A percentile compares a stretch with the other conserved stretches of the same genome.
Evolutionary conservation across 1,140 invertebrate species (phyloP).

Genomic region (Drosophila arizonae): DNA sequence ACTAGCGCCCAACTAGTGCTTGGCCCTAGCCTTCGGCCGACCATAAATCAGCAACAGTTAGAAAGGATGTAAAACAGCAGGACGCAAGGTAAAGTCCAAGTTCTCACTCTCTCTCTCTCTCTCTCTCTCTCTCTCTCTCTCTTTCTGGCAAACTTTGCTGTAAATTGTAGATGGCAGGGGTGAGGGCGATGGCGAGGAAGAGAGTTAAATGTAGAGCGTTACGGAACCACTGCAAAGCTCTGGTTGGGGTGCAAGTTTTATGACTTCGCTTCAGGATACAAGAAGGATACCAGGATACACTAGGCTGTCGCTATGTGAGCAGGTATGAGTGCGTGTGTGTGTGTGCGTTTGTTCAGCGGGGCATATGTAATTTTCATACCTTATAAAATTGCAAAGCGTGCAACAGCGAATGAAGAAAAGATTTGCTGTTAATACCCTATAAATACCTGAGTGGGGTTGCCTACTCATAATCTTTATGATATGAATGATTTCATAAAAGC

Average conservation of each 20-base stretch:
- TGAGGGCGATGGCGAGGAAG: not conserved
- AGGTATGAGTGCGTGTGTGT: not conserved
- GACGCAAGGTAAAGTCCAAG: conserved; percentile 46
- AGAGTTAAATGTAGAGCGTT: not conserved
- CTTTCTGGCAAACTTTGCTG: not conserved
- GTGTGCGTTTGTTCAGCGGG: conserved; percentile 17
- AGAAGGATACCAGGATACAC: conserved; percentile 14
- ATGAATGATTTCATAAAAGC: not conserved
- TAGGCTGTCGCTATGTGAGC: conserved; percentile 18
- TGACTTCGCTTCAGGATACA: conserved; percentile 25
- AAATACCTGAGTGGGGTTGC: no score
- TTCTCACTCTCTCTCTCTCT: not conserved
- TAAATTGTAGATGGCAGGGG: conserved; percentile 3
- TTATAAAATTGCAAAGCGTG: conserved; percentile 50
- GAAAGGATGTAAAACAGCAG: conserved; percentile 55
- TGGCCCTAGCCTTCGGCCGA: conserved; percentile 16
- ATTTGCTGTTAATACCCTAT: conserved; percentile 5
- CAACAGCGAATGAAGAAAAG: conserved; percentile 1
- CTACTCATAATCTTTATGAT: no score
- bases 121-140: not conserved
- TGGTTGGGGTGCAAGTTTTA: conserved; percentile 32
- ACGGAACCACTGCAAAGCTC: conserved; percentile 10
- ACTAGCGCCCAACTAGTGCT: not conserved
- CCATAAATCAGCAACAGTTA: conserved; percentile 74
- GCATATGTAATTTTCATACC: conserved; percentile 67